A percentile compares a stretch with the other conserved stretches of the same genome.
Evolutionary conservation across 1,140 invertebrate genomes (phyloP).

Genomic region (Hetaerina americana): DNA sequence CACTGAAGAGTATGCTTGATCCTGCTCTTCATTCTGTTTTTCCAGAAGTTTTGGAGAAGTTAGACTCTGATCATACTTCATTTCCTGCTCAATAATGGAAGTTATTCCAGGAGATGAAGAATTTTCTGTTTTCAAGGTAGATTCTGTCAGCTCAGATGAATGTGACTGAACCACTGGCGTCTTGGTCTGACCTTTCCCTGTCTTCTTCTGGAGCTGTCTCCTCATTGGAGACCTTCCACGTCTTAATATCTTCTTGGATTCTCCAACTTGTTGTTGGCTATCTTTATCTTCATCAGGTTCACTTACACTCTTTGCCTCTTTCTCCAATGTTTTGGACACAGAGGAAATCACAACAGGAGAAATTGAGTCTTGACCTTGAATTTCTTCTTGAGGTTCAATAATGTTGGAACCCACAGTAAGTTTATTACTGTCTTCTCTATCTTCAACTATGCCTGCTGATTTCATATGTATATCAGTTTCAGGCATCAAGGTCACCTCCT

Average conservation of each 20-base stretch:
- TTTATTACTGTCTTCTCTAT: not conserved
- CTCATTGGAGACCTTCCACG: not conserved
- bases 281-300: not conserved
- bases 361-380: not conserved
- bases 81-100: constrained; percentile 13
- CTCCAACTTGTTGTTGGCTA: not conserved
- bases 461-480: not conserved
- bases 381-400: not conserved
- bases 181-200: not conserved
- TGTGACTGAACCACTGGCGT: not conserved
- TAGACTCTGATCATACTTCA: constrained; percentile 1
- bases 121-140: constrained; percentile 6
- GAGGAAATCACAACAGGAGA: not conserved
- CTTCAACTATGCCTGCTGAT: not conserved
- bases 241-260: not conserved
- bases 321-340: not conserved
- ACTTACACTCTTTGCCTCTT: not conserved
- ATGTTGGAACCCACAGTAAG: no score
- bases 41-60: no score
- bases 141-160: not conserved
- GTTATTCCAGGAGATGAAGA: not conserved
- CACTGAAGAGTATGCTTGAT: not conserved
- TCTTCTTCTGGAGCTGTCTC: not conserved
- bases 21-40: not conserved
- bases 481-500: not conserved